These are phyloP conservation scores for Bubo bubo DNA, from an alignment of 2,113 vertebrate species.

Conservation along the genomic window DNA sequence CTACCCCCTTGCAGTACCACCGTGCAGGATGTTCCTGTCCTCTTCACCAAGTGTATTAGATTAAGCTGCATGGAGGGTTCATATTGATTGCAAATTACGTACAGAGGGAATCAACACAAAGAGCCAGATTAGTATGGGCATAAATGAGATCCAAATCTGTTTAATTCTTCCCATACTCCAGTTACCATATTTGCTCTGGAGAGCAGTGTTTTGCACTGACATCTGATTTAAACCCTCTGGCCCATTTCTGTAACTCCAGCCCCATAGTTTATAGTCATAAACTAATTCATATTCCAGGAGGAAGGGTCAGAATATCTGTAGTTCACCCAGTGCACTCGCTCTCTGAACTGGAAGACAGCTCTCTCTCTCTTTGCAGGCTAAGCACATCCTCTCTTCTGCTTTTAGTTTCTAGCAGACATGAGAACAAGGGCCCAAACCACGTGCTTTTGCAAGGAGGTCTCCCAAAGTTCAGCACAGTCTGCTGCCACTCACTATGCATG, in stretches of 20 bases:
- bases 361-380: neutral
- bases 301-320: neutral
- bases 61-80: neutral
- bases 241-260: neutral
- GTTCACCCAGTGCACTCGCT: neutral
- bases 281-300: neutral
- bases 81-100: neutral
- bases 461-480: neutral
- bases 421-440: neutral
- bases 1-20: no score
- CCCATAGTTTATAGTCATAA: neutral
- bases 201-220: neutral
- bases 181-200: neutral
- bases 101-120: neutral
- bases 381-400: neutral
- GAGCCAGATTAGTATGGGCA: neutral
- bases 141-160: neutral
- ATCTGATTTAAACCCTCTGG: neutral
- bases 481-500: neutral
- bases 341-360: neutral
- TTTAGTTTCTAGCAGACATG: neutral
- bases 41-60: neutral
- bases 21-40: neutral
- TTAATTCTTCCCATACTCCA: neutral
- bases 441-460: neutral